Conservation (phyloP, 2,113 vertebrate genomes). For the Sarotherodon lohbergeri region DNA sequence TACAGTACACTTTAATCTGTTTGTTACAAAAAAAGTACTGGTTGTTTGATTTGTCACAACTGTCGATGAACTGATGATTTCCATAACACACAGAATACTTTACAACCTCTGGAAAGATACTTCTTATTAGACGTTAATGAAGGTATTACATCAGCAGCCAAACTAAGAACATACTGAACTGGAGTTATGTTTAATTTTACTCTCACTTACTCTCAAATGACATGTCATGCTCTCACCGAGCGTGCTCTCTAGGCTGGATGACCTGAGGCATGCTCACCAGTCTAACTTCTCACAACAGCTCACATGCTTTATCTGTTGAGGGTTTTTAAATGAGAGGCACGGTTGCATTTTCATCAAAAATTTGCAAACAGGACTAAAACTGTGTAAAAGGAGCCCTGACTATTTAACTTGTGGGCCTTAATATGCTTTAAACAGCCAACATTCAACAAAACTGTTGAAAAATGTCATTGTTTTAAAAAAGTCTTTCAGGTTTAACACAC, state of each 20-base stretch:
- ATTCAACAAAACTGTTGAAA: background rate
- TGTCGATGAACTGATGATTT: background rate
- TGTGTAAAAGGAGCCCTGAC: background rate
- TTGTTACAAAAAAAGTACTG: background rate
- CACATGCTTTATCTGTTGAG: background rate
- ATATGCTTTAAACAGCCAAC: background rate
- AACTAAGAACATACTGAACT: background rate
- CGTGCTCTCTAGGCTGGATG: conserved; percentile 80
- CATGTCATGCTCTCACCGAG: background rate
- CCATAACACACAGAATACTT: conserved; percentile 25
- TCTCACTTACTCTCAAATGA: background rate
- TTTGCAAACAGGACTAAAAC: background rate
- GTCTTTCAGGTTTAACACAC: background rate
- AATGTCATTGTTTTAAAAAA: background rate
- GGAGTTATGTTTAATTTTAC: background rate
- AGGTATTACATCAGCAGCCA: background rate
- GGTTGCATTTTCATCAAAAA: background rate
- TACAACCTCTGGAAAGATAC: background rate
- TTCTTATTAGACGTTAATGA: background rate
- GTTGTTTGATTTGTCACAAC: background rate
- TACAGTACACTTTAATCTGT: background rate
- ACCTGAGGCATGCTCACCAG: conserved; percentile 68
- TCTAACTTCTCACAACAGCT: background rate
- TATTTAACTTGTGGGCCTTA: background rate
- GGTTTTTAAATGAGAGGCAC: background rate